These are phyloP conservation scores for Anisognathus igniventris DNA, from an alignment of 2,797 vertebrate genomes.

Conservation along the genomic window DNA sequence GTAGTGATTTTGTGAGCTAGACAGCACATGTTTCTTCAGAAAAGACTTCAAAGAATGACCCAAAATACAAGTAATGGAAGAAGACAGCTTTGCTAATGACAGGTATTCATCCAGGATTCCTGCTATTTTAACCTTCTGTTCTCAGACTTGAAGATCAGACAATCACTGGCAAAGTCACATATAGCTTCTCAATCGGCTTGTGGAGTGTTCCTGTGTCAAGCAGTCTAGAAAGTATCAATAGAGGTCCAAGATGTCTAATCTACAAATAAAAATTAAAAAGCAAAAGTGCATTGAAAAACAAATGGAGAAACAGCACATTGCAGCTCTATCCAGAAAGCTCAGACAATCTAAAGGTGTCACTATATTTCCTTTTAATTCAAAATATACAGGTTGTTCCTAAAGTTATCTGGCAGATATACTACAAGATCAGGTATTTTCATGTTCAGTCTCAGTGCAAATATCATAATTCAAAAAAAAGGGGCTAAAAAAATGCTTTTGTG, in stretches of 20 bases:
- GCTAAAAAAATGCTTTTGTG: neutral
- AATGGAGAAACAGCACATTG: neutral
- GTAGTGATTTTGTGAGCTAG: neutral
- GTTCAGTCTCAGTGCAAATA: neutral
- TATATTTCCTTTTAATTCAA: neutral
- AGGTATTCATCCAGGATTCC: neutral
- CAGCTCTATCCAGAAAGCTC: neutral
- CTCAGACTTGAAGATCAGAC: neutral
- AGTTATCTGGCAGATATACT: neutral
- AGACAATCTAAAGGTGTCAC: neutral
- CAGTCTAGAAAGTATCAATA: neutral
- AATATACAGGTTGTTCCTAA: neutral
- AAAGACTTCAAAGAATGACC: constrained; percentile 31
- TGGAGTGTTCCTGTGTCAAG: neutral
- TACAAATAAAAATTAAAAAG: neutral
- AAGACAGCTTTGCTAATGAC: constrained; percentile 17
- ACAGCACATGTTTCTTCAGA: constrained; percentile 1
- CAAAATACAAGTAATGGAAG: constrained; percentile 11
- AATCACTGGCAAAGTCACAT: neutral
- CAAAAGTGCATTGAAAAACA: neutral
- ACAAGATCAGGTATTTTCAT: neutral
- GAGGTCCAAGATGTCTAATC: neutral
- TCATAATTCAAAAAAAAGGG: neutral
- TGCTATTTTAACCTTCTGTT: neutral
- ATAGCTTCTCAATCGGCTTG: neutral